Evolutionary conservation across 1,140 invertebrate genomes (phyloP).

Genomic region (Thereuonema tuberculata): DNA sequence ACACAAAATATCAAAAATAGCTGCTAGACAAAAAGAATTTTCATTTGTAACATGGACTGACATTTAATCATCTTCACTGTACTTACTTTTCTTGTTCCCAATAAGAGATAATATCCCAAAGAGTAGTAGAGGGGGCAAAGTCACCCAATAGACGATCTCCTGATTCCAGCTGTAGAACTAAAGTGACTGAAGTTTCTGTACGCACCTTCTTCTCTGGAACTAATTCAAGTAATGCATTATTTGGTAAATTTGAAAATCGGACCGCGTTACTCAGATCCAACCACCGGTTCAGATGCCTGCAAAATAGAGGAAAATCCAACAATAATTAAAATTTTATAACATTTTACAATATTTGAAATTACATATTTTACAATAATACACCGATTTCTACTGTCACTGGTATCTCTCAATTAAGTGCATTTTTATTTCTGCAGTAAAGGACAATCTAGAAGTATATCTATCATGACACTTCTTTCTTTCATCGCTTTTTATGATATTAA

Average conservation of each 20-base stretch:
- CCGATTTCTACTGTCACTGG: no score
- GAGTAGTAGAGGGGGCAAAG: conserved; percentile 42
- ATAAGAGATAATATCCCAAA: conserved; percentile 45
- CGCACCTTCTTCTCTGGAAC: conserved; percentile 44
- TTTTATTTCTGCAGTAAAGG: no score
- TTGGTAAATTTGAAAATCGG: conserved; percentile 60
- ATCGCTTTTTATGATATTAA: no score
- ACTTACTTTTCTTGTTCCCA: not conserved
- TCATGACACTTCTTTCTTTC: no score
- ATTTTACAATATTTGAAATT: conserved; percentile 8
- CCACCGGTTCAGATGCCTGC: conserved; percentile 52
- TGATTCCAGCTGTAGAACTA: conserved; percentile 56
- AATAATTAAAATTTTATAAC: conserved; percentile 6
- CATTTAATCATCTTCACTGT: no score
- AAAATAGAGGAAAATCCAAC: conserved; percentile 19
- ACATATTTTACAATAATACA: conserved; percentile 5
- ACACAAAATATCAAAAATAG: no score
- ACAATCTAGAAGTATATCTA: no score
- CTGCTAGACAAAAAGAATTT: no score
- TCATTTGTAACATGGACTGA: no score
- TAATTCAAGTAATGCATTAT: conserved; percentile 68
- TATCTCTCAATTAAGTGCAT: no score
- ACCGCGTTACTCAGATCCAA: conserved; percentile 54
- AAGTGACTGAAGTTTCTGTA: conserved; percentile 43
- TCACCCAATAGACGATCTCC: conserved; percentile 45